A percentile compares a stretch with the other conserved stretches of the same genome.
phyloP scores from a whole-genome alignment of 2,113 vertebrate genomes.

The Plecotus auritus region DNA sequence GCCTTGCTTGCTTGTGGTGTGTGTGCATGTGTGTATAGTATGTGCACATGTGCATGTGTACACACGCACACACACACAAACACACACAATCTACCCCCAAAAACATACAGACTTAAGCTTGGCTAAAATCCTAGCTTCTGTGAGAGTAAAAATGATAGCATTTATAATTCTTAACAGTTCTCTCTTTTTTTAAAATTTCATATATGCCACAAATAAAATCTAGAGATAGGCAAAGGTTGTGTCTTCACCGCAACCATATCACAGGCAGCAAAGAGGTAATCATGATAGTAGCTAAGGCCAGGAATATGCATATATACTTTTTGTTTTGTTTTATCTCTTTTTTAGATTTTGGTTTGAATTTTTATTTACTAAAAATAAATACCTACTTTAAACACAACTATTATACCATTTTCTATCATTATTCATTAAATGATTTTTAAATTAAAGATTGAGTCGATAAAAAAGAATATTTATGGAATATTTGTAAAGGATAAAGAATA shows the following conservation, averaged over 20 bases:
- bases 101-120: neutral
- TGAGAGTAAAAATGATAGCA: neutral
- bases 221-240: neutral
- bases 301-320: neutral
- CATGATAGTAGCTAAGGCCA: neutral
- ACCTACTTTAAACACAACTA: neutral
- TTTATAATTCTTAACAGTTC: neutral
- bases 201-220: neutral
- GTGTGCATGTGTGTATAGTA: neutral
- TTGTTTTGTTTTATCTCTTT: neutral
- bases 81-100: neutral
- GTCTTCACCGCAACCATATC: neutral
- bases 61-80: accelerated
- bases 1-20: too few species aligned
- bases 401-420: neutral
- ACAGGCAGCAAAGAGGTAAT: neutral
- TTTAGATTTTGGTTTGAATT: neutral
- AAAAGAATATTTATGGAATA: neutral
- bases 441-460: neutral
- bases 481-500: neutral
- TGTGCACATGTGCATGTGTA: too few species aligned
- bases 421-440: neutral
- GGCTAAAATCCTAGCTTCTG: neutral
- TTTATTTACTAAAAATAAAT: neutral
- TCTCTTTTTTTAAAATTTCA: neutral